phyloP scores from a whole-genome alignment of 2,888 invertebrate species.

The Neelides folsomi region DNA sequence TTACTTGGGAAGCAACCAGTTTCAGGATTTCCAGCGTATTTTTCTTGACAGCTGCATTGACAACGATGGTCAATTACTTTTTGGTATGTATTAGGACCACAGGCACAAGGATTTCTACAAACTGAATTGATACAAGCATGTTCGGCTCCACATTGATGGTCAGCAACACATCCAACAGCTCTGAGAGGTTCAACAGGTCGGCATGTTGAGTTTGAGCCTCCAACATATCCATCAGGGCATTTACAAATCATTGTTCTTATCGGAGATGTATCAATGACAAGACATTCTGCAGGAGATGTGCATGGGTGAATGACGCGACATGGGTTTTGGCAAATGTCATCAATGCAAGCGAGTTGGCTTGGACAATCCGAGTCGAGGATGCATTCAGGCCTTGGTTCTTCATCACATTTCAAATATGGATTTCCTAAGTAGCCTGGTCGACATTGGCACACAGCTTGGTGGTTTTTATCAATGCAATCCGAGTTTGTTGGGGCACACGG shows the following conservation, averaged over 20 bases:
- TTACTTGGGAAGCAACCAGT: conserved; percentile 32
- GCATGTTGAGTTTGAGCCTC: conserved; percentile 64
- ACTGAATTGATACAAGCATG: conserved; percentile 75
- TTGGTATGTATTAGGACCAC: conserved; percentile 48
- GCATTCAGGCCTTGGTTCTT: conserved; percentile 48
- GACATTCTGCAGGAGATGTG: conserved; percentile 61
- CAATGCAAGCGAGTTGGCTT: conserved; percentile 62
- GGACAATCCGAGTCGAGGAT: conserved; percentile 61
- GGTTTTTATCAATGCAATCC: conserved; percentile 35
- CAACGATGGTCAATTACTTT: conserved; percentile 37
- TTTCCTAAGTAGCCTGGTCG: conserved; percentile 34
- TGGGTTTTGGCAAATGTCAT: conserved; percentile 67
- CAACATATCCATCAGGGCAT: conserved; percentile 72
- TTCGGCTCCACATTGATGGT: conserved; percentile 60
- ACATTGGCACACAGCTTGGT: conserved; percentile 35
- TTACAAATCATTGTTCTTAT: conserved; percentile 79
- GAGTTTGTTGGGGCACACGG: conserved; percentile 36
- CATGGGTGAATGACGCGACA: conserved; percentile 67
- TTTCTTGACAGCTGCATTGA: conserved; percentile 35
- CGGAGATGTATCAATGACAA: conserved; percentile 67
- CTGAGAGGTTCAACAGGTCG: conserved; percentile 42
- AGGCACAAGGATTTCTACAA: conserved; percentile 76
- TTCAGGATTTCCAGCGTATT: conserved; percentile 33
- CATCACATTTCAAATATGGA: conserved; percentile 31
- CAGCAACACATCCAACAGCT: conserved; percentile 57